Base-by-base conservation (phyloP, 2,888 invertebrate genomes). In the Dichetophora obliterata region DNA sequence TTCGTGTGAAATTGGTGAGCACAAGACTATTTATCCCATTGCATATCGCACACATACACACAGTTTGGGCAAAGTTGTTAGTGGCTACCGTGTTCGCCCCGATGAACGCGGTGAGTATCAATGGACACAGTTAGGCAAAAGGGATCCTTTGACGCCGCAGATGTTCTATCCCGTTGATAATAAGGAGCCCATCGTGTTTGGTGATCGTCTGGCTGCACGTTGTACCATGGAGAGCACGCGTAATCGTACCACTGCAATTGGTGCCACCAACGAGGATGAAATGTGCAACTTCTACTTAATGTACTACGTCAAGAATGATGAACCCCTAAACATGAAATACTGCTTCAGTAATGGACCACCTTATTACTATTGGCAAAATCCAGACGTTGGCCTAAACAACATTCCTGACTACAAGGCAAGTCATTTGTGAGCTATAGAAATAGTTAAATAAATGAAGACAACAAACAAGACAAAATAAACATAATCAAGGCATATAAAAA, bases 241-340 rank as follows among this genome's bases (percentile, higher is more conserved):
- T 1, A 87, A 92, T 27, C 90, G 91, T 57, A 85, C 89, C 34
- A 95, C 96, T 0, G 88, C 89, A 80, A 93, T 96, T 83, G 97
- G 97, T 0, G 91, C 94, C 1, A 97, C 97, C 34, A 95, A 95
- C 86, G 91, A 93, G 16, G 96, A 97, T 83, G 97, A 98, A 90
- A 98, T 98, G 97, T 98, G 97, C 90, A 98, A 97, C 89, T 97
- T 97, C 89, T 98, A 98, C 89, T 88, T 98, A 1, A 96, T 97
- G 96, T 97, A 97, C 88, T 97, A 95, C 90, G 95, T 96, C 0
- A 93, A 96, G 74, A 91, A 94, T 72, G 92, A 91, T 16, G 91
- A 92, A 3, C 95, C 96, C 0, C 89, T 97, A 4, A 89, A 93
- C 0, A 93, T 92, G 89, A 95, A 95, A 88, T 95, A 95, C 85